Percentiles rank a stretch among this genome's conserved stretches.
Conservation (phyloP, 2,888 invertebrate species). For the Patella ulyssiponensis region DNA sequence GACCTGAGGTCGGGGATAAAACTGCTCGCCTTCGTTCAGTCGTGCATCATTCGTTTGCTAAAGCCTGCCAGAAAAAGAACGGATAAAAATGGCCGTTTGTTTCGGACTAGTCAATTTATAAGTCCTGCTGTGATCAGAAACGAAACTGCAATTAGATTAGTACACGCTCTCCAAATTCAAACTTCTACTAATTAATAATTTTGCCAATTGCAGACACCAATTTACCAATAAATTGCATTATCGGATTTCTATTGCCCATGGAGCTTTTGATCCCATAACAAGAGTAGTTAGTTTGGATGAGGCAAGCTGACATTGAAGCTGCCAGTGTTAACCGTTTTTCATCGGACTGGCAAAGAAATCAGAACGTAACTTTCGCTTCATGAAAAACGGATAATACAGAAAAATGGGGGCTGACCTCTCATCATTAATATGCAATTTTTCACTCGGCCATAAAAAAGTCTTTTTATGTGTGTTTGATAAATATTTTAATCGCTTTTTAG, state of each 20-base stretch:
- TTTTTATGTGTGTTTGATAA: slow-evolving; percentile 5
- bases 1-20: too few species aligned
- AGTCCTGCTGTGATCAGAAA: slow-evolving; percentile 11
- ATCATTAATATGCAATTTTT: slow-evolving; percentile 13
- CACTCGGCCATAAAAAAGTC: neutral
- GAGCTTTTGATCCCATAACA: slow-evolving; percentile 27
- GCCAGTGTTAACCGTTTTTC: neutral
- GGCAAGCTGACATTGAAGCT: slow-evolving; percentile 1
- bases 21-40: too few species aligned
- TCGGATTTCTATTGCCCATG: slow-evolving; percentile 32
- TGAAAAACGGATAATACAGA: neutral
- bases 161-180: slow-evolving; percentile 31
- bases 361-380: slow-evolving; percentile 5
- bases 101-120: neutral
- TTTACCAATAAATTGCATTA: slow-evolving; percentile 34
- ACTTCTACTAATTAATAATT: slow-evolving; percentile 41
- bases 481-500: neutral
- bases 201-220: slow-evolving; percentile 36
- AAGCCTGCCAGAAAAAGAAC: too few species aligned
- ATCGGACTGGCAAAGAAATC: neutral
- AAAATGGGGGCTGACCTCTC: neutral
- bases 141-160: slow-evolving; percentile 28
- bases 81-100: neutral
- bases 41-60: too few species aligned
- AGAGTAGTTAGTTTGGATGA: slow-evolving; percentile 25